Evolutionary conservation across 2,797 vertebrate genomes (phyloP), one percentile per base, ranked within the genome.

Genomic region (Rhinella marina): DNA sequence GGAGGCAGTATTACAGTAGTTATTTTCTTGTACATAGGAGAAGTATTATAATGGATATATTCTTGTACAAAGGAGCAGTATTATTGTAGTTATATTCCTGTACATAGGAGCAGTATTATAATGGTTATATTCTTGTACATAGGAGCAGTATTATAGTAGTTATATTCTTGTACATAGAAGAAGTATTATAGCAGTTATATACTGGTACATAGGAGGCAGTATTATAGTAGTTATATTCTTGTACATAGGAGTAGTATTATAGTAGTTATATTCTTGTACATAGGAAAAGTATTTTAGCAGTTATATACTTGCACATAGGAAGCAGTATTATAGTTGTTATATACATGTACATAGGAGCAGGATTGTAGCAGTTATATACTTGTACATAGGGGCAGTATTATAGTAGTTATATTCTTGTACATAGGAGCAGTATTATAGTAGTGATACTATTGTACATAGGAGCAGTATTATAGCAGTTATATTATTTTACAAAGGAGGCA

Each of bases 191-290:
- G 62, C 25, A 25, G 62, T 66, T 66, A 66, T 66, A 66, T 66
- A 25, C n/a, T 25, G 25, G 23, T 66, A 66, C 62, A 66, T n/a
- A 66, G 64, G 64, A 3, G 2, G n/a, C n/a, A 32, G 68, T 70
- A 70, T 70, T 70, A 70, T 70, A 32, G 27, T 70, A 70, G 68
- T 70, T 70, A 70, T 70, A 70, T 70, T 32, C 68, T 32, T 70
- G 64, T 68, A 68, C 10, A 68, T 68, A 25, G 62, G 61, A 64
- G 64, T 13, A 68, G 64, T 68, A 68, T 27, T 68, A 68, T 68
- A 68, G 64, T 68, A 68, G 25, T 68, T 68, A 68, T 68, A 68
- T 68, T 16, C 25, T 29, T 68, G 64, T 68, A 68, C 10, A 68
- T 68, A 68, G 64, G 64, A 16, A 13, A 25, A 68, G 64, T 68